Evolutionary conservation across 2,888 invertebrate genomes (phyloP).

Genomic region (Abscondita cerata): DNA sequence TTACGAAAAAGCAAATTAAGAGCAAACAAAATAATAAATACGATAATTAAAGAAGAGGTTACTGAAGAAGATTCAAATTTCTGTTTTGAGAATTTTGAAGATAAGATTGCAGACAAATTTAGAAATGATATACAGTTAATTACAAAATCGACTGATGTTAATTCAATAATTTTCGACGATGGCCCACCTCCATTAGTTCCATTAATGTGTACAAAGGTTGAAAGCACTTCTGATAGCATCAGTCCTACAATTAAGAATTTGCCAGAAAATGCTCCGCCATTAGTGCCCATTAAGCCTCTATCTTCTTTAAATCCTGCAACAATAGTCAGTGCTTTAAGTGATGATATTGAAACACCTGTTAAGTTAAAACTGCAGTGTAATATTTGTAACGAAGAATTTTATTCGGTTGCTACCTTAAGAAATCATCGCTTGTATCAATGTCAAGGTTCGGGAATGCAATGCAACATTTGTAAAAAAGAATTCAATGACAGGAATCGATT

Average conservation of each 20-base stretch:
- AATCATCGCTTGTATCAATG: slow-evolving; percentile 48
- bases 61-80: slow-evolving; percentile 11
- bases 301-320: slow-evolving; percentile 37
- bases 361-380: slow-evolving; percentile 47
- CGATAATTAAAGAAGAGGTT: slow-evolving; percentile 25
- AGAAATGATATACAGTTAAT: background rate
- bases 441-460: slow-evolving; percentile 46
- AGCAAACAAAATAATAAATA: slow-evolving; percentile 34
- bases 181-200: slow-evolving; percentile 54
- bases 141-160: slow-evolving; percentile 10
- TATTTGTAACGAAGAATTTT: slow-evolving; percentile 48
- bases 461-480: slow-evolving; percentile 54
- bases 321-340: slow-evolving; percentile 36
- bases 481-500: slow-evolving; percentile 52
- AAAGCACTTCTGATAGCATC: slow-evolving; percentile 24
- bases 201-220: slow-evolving; percentile 42
- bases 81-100: background rate
- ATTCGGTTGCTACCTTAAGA: slow-evolving; percentile 44
- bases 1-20: slow-evolving; percentile 31
- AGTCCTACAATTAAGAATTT: slow-evolving; percentile 32
- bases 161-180: slow-evolving; percentile 34
- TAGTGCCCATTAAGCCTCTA: slow-evolving; percentile 52
- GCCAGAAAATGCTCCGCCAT: slow-evolving; percentile 50
- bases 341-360: slow-evolving; percentile 41
- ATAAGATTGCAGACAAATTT: background rate